Evolutionary conservation across 2,888 invertebrate genomes (phyloP), one percentile per base, ranked within the genome.

Genomic region (Drosophila bunnanda): DNA sequence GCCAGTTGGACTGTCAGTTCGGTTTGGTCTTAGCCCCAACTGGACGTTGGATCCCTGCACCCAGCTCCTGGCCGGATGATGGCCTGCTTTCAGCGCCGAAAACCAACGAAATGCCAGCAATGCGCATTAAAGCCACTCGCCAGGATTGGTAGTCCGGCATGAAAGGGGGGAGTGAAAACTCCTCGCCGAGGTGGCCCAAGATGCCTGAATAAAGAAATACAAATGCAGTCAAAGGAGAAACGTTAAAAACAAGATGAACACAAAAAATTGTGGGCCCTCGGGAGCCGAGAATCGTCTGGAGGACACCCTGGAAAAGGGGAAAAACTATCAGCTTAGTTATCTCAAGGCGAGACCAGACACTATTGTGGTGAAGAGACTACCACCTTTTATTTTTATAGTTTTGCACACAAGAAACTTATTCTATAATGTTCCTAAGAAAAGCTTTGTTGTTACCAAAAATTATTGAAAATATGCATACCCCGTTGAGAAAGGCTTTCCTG

Each of bases 111-210:
- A 76, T 66, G 66, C 77, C 79, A 69, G 73, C 71, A 74, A 80
- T 77, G 69, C 77, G 81, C 79, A 83, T 82, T 83, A 82, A 82
- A 81, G 84, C 80, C 74, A 25, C 46, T 61, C n/a, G 46, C 54
- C 61, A 54, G 53, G 20, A 62, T 20, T 58, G 52, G 22, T 60
- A 34, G 59, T 30, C 28, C 17, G 30, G 13, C 20, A 13, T 43
- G 62, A 52, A 59, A 2, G 3, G 9, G 22, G 43, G 25, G 25
- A 25, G 22, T n/a, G 34, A 43, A n/a, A 57, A 64, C 70, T 30
- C 66, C 58, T 52, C 41, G 60, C 28, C 59, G 20, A 48, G 44
- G 76, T 74, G 76, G 73, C 65, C 73, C 65, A 79, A 87, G 77
- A 77, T 53, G 70, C 61, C 46, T 55, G 76, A 66, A 80, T 76